Evolutionary conservation across 1,140 invertebrate species (phyloP).

Genomic region (Apis cerana): DNA sequence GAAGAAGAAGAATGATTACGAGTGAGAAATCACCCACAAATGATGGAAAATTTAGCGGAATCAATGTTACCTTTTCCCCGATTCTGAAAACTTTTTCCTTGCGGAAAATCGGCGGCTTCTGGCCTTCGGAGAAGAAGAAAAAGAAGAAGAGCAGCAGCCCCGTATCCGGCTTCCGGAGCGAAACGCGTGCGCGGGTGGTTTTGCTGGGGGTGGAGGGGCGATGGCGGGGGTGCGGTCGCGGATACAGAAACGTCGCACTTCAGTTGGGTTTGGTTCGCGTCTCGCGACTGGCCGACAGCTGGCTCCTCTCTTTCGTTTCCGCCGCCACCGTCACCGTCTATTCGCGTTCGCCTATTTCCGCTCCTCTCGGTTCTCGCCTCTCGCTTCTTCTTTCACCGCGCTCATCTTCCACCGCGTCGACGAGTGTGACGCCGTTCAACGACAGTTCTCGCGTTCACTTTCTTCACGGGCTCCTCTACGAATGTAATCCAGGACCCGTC

Average conservation of each 20-base stretch:
- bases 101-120: slow-evolving; percentile 11
- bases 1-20: no score
- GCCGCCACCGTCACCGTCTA: not conserved
- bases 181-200: slow-evolving; percentile 76
- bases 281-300: slow-evolving; percentile 68
- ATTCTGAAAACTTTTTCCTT: not conserved
- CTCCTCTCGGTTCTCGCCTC: not conserved
- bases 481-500: no score
- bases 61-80: no score
- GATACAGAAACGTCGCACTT: slow-evolving; percentile 69
- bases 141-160: slow-evolving; percentile 9
- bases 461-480: no score
- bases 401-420: no score
- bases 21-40: no score
- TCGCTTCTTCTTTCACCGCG: no score
- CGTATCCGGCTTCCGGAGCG: slow-evolving; percentile 63
- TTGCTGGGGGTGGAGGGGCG: slow-evolving; percentile 63
- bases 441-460: no score
- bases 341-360: not conserved
- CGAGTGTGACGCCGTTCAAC: no score
- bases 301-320: slow-evolving; percentile 26
- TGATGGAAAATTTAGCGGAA: no score
- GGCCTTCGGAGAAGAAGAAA: not conserved
- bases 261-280: slow-evolving; percentile 79
- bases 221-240: slow-evolving; percentile 73